Evolutionary conservation across 1,140 invertebrate genomes (phyloP), one percentile per base, ranked within the genome.

Genomic region (Bombus waltoni): DNA sequence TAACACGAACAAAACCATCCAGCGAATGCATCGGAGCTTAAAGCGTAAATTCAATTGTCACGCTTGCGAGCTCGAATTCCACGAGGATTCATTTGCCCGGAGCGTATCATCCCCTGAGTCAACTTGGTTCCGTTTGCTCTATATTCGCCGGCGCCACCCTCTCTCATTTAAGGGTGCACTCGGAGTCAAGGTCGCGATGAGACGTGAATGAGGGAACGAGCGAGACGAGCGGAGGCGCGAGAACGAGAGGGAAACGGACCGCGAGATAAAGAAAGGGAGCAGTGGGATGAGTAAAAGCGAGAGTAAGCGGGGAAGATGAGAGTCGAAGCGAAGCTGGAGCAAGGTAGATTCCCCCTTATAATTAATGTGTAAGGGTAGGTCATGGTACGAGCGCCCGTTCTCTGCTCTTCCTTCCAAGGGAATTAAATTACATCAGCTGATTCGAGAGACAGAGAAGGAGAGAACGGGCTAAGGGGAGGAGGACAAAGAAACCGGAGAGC

Each of bases 361-460:
- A 95, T 95, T 95, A 95, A 95, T 95, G 94, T 94, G 93, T 94
- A 93, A 94, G 93, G 94, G 94, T 94, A 95, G 94, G 94, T 95
- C 94, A 93, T 91, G 93, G 93, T 83, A 91, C 85, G 73, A 85
- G 65, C 81, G 75, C 32, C 83, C 38, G 79, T 80, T 87, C 89
- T 89, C 88, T 87, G 88, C 88, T 76, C 86, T 83, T 90, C 87
- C 87, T 91, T 92, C 85, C 92, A 81, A 85, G 90, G 90, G 92
- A 93, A 93, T 93, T 91, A 94, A 94, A 92, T 93, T 90, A 88
- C 85, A 91, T 94, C 93, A 94, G 93, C 93, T 94, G 93, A 90
- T 93, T 91, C 86, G 75, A 74, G 88, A 83, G 81, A 90, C 87
- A 81, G 85, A 90, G 80, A 76, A 88, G 42, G 81, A 78, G 81